Conservation (phyloP, 2,113 vertebrate species). For the Desmodus rotundus region DNA sequence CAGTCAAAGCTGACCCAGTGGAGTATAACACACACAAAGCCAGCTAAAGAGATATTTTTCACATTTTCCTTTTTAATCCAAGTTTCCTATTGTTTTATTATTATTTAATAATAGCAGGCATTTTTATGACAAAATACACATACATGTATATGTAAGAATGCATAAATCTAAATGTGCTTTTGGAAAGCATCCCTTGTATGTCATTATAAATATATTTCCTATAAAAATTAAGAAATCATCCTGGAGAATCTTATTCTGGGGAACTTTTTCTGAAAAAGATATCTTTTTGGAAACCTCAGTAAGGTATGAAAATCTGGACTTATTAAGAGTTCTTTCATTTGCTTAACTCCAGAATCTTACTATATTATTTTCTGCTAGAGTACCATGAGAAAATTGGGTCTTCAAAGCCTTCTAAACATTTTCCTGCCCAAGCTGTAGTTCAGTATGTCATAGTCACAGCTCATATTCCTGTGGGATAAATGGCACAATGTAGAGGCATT, state of each 20-base stretch:
- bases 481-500: accelerated
- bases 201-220: background rate
- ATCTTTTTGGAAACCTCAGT: background rate
- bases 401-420: background rate
- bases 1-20: background rate
- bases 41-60: background rate
- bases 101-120: background rate
- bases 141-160: background rate
- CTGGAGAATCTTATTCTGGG: background rate
- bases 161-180: background rate
- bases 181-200: background rate
- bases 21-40: background rate
- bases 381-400: background rate
- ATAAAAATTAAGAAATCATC: background rate
- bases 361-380: background rate
- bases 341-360: background rate
- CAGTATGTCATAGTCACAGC: background rate
- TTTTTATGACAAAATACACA: background rate
- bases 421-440: background rate
- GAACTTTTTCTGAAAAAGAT: background rate
- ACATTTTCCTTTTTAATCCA: background rate
- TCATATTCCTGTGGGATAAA: no score
- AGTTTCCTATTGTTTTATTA: background rate
- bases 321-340: background rate
- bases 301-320: background rate